Evolutionary conservation across 1,140 invertebrate genomes (phyloP), one percentile per base, ranked within the genome.

Genomic region (Dufourea novaeangliae): DNA sequence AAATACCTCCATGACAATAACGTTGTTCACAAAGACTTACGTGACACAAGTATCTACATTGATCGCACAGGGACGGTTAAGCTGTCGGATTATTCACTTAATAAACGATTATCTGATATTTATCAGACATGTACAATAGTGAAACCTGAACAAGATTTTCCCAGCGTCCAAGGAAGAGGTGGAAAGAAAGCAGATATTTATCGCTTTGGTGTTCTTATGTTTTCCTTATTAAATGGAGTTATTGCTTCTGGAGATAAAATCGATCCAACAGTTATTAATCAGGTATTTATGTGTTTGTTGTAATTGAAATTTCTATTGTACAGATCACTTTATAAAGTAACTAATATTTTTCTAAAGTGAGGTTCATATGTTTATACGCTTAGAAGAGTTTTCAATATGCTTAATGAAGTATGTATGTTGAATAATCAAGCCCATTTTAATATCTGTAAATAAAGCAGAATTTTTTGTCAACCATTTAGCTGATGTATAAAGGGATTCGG

Each of bases 1-100:
- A 90, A 94, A 22, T 97, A 95, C 88, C 90, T 97, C 17, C 97
- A 97, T 86, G 92, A 94, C 57, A 97, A 97, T 87, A 95, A 95
- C 84, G 94, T 97, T 11, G 95, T 96, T 1, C 96, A 97, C 88
- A 96, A 95, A 87, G 95, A 96, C 91, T 86, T 97, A 11, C 90
- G 94, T 20, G 94, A 95, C 63, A 93, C 94, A 12, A 95, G 94
- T 83, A 93, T 96, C 50, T 95, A 95, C 85, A 93, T 96, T 76
- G 94, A 94, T 82, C 91, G 92, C n/a, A 88, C 86, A 37, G 95
- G 93, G 39, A 66, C 88, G 32, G 91, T 95, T 34, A 94, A 94
- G 87, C 85, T 97, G 32, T 93, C 94, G 7, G 96, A 97, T 91
- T 97, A 95, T 89, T 96, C 96, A 63, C 89, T 97, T 54, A 94